phyloP scores from a whole-genome alignment of 1,140 invertebrate species.

The Apis florea region DNA sequence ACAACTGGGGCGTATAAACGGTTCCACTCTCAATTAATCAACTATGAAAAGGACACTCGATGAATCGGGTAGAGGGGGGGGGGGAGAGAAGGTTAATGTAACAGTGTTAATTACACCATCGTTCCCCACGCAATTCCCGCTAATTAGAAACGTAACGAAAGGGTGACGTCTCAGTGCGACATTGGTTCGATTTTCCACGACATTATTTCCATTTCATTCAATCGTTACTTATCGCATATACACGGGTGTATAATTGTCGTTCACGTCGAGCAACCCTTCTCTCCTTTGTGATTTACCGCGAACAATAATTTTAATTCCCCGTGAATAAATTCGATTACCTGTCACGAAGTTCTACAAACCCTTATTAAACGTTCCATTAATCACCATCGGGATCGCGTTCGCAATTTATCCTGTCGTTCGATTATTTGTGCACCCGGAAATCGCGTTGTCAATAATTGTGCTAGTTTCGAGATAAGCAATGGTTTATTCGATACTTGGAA shows the following conservation, averaged over 20 bases:
- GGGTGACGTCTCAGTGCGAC: not conserved
- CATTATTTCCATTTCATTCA: constrained; percentile 23
- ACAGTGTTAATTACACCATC: not conserved
- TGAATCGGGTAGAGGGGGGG: too few relatives aligned
- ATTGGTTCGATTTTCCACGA: not conserved
- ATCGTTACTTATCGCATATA: constrained; percentile 13
- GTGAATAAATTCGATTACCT: constrained; percentile 13
- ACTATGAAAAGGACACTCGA: not conserved
- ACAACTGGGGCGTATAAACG: not conserved
- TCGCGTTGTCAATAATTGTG: too few relatives aligned
- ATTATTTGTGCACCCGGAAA: not conserved
- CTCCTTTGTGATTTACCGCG: not conserved
- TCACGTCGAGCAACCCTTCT: not conserved
- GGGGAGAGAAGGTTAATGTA: not conserved
- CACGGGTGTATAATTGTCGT: not conserved
- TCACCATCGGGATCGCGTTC: not conserved
- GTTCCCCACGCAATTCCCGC: not conserved
- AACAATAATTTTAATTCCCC: not conserved
- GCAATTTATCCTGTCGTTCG: not conserved
- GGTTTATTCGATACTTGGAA: not conserved
- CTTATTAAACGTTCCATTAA: constrained; percentile 16
- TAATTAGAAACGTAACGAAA: constrained; percentile 29
- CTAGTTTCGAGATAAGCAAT: not conserved
- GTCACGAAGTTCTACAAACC: not conserved
- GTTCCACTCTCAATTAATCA: not conserved